phyloP scores from a whole-genome alignment of 2,888 invertebrate species.

The Synanthedon tipuliformis region DNA sequence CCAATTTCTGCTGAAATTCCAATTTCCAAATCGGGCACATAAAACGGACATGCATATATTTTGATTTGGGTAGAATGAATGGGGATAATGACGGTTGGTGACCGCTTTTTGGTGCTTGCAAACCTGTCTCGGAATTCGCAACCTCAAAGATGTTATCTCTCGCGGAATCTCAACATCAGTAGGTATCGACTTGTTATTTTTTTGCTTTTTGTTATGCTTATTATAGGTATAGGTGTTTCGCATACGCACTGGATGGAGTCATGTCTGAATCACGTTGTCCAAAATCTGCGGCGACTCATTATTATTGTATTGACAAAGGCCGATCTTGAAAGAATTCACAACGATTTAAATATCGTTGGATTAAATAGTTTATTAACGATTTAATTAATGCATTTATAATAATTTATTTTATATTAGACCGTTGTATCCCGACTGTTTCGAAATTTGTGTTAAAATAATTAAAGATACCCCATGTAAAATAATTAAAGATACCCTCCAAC shows the following conservation, averaged over 20 bases:
- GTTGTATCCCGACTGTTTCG: no score
- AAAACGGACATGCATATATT: constrained; percentile 5
- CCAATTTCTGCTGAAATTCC: not conserved
- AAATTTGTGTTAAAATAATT: no score
- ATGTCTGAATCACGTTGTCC: constrained; percentile 16
- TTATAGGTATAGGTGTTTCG: not conserved
- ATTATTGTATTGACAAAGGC: not conserved
- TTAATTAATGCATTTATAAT: no score
- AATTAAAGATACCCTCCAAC: no score
- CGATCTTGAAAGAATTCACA: no score
- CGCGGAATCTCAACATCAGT: constrained; percentile 32
- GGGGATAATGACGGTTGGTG: constrained; percentile 26
- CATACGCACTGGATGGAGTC: not conserved
- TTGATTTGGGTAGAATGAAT: constrained; percentile 31
- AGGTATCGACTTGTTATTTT: constrained; percentile 21
- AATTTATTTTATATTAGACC: no score
- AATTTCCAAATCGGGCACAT: not conserved
- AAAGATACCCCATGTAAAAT: no score
- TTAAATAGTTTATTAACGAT: no score
- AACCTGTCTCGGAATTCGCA: constrained; percentile 34
- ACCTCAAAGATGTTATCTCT: constrained; percentile 27
- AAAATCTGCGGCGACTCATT: constrained; percentile 7
- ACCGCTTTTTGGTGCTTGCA: constrained; percentile 24
- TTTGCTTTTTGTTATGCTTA: not conserved
- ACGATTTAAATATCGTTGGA: no score